Conservation (phyloP, 2,888 invertebrate genomes). For the Globia sparganii region DNA sequence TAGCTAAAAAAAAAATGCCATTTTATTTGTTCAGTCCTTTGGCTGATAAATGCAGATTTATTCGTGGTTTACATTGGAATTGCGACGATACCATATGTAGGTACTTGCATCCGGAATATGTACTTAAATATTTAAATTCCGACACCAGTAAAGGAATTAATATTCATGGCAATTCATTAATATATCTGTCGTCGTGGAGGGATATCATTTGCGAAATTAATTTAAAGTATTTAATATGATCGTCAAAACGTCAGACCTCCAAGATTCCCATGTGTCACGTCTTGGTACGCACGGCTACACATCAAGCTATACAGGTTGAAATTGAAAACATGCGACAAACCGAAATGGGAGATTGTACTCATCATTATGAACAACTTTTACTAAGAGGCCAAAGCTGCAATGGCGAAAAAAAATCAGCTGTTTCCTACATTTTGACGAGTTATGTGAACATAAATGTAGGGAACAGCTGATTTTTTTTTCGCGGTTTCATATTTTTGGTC, state of each 20-base stretch:
- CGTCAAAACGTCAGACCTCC: constrained; percentile 35
- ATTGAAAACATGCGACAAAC: no score
- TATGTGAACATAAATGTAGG: no score
- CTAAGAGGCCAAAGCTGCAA: no score
- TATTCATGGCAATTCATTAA: constrained; percentile 59
- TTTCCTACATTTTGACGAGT: no score
- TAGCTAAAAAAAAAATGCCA: not conserved
- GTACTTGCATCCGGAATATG: not conserved
- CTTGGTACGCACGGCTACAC: not conserved
- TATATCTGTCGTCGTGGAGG: constrained; percentile 42
- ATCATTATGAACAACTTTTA: no score
- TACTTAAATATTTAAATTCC: constrained; percentile 37
- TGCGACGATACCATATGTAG: no score
- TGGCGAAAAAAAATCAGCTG: no score
- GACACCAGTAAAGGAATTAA: constrained; percentile 36
- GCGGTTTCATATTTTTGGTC: no score
- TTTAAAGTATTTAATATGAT: constrained; percentile 48
- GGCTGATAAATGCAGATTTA: not conserved
- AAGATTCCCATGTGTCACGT: constrained; percentile 19
- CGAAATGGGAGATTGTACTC: no score
- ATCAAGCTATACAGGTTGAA: not conserved
- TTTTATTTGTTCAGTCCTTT: not conserved
- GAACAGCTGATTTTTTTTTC: no score
- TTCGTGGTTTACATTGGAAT: not conserved
- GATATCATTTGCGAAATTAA: constrained; percentile 59